Conservation (phyloP, 2,888 invertebrate genomes). For the Habroteleia sp. region DNA sequence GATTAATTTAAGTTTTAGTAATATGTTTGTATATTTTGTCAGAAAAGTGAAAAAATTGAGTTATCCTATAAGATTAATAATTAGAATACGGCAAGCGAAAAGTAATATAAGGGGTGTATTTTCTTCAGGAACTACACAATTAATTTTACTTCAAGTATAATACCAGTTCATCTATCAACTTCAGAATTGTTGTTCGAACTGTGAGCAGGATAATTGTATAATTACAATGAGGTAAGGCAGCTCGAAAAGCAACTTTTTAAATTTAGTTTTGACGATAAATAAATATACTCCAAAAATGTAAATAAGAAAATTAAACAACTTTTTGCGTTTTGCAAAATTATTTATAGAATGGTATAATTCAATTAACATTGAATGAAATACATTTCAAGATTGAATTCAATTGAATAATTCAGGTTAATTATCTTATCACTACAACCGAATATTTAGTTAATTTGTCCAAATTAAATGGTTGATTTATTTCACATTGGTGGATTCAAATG, state of each 20-base stretch:
- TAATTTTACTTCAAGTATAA: constrained; percentile 37
- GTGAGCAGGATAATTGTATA: constrained; percentile 27
- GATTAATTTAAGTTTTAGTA: constrained; percentile 28
- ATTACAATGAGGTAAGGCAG: constrained; percentile 6
- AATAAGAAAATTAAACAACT: too few species aligned
- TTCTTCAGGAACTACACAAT: constrained; percentile 38
- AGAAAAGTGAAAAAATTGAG: constrained; percentile 23
- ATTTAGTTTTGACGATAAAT: too few species aligned
- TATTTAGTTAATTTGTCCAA: constrained; percentile 2
- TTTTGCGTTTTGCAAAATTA: constrained; percentile 1
- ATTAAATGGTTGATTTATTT: constrained; percentile 1
- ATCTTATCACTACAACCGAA: constrained; percentile 1
- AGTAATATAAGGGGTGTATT: constrained; percentile 23
- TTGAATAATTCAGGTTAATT: background rate
- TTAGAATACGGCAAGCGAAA: constrained; percentile 26
- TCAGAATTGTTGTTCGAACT: constrained; percentile 27
- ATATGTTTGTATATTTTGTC: background rate
- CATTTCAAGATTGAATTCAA: background rate
- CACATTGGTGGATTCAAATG: background rate
- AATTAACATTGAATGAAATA: background rate
- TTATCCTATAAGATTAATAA: constrained; percentile 17
- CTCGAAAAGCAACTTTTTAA: too few species aligned
- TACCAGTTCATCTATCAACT: constrained; percentile 37
- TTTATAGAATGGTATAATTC: background rate
- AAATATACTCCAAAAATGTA: too few species aligned